phyloP scores from a whole-genome alignment of 1,140 invertebrate genomes.

The Chironomus striatipennis region DNA sequence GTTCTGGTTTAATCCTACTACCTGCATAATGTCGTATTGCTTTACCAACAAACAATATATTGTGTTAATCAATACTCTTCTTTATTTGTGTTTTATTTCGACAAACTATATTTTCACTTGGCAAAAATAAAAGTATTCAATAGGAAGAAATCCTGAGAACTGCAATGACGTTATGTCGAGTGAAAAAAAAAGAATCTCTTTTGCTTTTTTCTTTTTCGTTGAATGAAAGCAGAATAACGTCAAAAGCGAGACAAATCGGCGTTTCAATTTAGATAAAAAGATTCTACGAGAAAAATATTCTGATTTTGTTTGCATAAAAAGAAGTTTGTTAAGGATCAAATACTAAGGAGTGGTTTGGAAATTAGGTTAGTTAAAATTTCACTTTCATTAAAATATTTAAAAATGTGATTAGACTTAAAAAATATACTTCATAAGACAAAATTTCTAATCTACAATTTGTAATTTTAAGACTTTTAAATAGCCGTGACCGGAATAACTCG shows the following conservation, averaged over 20 bases:
- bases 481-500: no score
- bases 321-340: no score
- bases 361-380: no score
- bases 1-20: constrained; percentile 19
- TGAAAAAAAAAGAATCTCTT: background rate
- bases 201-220: background rate
- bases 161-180: background rate
- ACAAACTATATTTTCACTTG: background rate
- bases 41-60: background rate
- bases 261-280: background rate
- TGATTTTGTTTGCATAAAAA: no score
- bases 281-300: no score
- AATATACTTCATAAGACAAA: no score
- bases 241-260: background rate
- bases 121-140: background rate
- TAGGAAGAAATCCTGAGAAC: background rate
- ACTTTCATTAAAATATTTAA: no score
- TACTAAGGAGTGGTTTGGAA: no score
- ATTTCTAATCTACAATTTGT: no score
- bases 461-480: no score
- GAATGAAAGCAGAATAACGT: background rate
- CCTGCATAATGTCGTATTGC: background rate
- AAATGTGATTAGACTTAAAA: no score
- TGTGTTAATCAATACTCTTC: background rate
- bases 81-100: background rate